These are phyloP conservation scores for Mastomys coucha DNA, from an alignment of 2,113 vertebrate genomes.

Conservation along the genomic window DNA sequence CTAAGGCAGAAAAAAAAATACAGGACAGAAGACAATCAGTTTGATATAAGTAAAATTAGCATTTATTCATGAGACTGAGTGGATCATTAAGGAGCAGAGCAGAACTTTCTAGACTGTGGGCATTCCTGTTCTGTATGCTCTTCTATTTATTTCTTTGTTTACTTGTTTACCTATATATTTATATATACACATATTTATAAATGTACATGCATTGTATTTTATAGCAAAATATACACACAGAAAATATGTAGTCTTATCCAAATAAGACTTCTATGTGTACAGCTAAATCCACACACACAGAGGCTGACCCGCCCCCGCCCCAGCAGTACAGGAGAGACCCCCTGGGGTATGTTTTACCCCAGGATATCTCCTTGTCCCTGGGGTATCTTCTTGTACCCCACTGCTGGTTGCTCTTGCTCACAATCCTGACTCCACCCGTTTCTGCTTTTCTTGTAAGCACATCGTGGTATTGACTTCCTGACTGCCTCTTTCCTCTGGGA, in stretches of 20 bases:
- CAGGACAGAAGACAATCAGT: not conserved
- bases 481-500: accelerated
- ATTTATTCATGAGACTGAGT: not conserved
- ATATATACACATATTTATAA: not conserved
- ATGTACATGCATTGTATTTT: not conserved
- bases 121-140: no score
- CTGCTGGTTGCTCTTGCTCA: not conserved
- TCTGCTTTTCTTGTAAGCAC: not conserved
- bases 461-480: not conserved
- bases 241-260: not conserved
- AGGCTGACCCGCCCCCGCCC: not conserved
- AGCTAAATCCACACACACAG: not conserved
- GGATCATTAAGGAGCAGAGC: accelerated
- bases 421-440: not conserved
- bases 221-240: not conserved
- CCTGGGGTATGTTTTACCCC: no score
- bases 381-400: accelerated
- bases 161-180: not conserved
- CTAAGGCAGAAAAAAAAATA: not conserved
- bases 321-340: no score
- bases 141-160: not conserved
- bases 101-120: not conserved
- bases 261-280: not conserved
- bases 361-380: no score
- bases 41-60: not conserved